Percentiles rank a stretch among this genome's conserved stretches.
These are phyloP conservation scores for Nomada fucata DNA, from an alignment of 2,888 invertebrate genomes.

Conservation along the genomic window DNA sequence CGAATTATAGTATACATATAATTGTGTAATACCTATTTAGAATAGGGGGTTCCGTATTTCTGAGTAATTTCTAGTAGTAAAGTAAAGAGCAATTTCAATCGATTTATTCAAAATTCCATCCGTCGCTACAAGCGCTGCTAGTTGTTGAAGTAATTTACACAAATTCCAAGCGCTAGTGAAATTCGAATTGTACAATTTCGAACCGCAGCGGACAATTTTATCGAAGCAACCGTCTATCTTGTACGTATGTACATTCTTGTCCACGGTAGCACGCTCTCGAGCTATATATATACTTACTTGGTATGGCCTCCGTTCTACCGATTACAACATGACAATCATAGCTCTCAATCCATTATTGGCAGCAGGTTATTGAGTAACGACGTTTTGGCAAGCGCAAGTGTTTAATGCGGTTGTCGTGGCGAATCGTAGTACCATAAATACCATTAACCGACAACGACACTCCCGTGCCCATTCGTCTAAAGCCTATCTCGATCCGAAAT, in stretches of 20 bases:
- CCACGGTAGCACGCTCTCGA: conserved; percentile 33
- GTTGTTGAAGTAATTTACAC: too few relatives aligned
- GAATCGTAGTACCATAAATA: conserved; percentile 18
- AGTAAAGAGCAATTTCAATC: too few relatives aligned
- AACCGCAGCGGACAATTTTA: background rate
- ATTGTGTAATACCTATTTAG: background rate
- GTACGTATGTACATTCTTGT: conserved; percentile 25
- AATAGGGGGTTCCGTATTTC: background rate
- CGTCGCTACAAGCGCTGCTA: too few relatives aligned
- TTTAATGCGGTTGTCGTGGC: conserved; percentile 1
- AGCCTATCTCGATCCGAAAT: background rate
- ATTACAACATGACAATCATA: conserved; percentile 61
- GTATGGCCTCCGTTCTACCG: conserved; percentile 62
- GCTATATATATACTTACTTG: conserved; percentile 56
- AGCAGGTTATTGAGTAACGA: conserved; percentile 42
- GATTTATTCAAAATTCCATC: too few relatives aligned
- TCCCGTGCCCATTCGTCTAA: background rate
- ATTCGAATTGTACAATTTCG: background rate
- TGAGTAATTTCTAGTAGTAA: too few relatives aligned
- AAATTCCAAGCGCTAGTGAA: background rate
- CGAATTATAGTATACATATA: background rate
- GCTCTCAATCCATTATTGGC: conserved; percentile 54
- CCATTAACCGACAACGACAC: background rate
- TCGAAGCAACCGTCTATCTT: background rate
- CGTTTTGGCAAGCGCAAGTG: conserved; percentile 32